phyloP scores from a whole-genome alignment of 2,797 vertebrate species.

The Echiichthys vipera region DNA sequence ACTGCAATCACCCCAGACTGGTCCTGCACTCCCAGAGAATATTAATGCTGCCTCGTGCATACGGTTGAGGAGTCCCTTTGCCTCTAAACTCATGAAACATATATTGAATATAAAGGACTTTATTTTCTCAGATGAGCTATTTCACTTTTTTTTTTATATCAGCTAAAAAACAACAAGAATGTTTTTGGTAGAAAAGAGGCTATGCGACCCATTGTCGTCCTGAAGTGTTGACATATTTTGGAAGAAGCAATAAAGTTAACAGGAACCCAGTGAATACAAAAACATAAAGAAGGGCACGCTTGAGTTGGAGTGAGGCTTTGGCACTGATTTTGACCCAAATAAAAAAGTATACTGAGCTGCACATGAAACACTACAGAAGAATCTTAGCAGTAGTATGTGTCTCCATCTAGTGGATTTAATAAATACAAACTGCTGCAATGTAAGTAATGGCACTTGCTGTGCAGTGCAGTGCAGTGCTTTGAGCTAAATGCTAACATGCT shows the following conservation, averaged over 20 bases:
- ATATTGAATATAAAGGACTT: neutral
- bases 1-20: neutral
- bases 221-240: neutral
- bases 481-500: neutral
- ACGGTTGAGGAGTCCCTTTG: neutral
- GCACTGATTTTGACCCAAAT: neutral
- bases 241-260: neutral
- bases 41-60: neutral
- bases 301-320: neutral
- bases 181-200: neutral
- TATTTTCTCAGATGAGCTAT: neutral
- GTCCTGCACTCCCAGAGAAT: neutral
- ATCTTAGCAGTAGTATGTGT: neutral
- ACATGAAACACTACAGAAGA: neutral
- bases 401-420: constrained; percentile 50
- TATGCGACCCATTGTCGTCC: neutral
- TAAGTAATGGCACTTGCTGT: neutral
- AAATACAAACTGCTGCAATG: neutral
- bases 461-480: neutral
- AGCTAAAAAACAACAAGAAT: neutral
- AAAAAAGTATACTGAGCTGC: neutral
- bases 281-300: neutral
- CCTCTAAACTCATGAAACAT: neutral
- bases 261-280: neutral
- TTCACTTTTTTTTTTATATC: neutral